These are phyloP conservation scores for Colletes latitarsis DNA, from an alignment of 1,140 invertebrate species.

Conservation along the genomic window DNA sequence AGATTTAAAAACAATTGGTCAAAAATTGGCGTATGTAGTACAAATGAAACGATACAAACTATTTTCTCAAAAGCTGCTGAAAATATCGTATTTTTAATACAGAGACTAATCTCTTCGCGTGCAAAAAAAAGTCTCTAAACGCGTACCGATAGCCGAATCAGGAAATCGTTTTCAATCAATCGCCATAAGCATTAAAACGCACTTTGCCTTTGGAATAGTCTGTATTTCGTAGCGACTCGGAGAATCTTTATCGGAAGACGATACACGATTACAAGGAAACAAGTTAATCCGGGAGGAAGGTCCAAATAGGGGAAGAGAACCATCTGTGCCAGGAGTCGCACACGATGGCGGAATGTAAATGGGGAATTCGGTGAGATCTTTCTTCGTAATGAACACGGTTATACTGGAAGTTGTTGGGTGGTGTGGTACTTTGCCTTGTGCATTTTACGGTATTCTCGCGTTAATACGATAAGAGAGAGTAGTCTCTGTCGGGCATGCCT, in stretches of 20 bases:
- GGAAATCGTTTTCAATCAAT: too few relatives aligned
- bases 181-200: too few relatives aligned
- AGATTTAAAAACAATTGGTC: too few relatives aligned
- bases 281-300: conserved; percentile 16
- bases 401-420: conserved; percentile 52
- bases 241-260: conserved; percentile 17
- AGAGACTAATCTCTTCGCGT: too few relatives aligned
- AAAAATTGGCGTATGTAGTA: too few relatives aligned
- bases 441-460: conserved; percentile 62
- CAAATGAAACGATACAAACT: too few relatives aligned
- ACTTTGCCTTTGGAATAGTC: neutral
- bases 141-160: too few relatives aligned
- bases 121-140: too few relatives aligned
- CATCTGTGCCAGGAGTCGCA: conserved; percentile 49
- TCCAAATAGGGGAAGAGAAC: conserved; percentile 27
- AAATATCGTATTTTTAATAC: conserved; percentile 12
- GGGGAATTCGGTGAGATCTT: conserved; percentile 58
- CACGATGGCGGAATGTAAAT: conserved; percentile 58
- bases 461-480: conserved; percentile 64
- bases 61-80: too few relatives aligned
- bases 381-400: conserved; percentile 57
- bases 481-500: conserved; percentile 54
- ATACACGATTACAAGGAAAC: conserved; percentile 27
- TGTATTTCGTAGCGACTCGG: neutral
- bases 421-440: conserved; percentile 40